Base-by-base conservation (phyloP, 2,797 vertebrate species). In the Threskiornis aethiopicus region DNA sequence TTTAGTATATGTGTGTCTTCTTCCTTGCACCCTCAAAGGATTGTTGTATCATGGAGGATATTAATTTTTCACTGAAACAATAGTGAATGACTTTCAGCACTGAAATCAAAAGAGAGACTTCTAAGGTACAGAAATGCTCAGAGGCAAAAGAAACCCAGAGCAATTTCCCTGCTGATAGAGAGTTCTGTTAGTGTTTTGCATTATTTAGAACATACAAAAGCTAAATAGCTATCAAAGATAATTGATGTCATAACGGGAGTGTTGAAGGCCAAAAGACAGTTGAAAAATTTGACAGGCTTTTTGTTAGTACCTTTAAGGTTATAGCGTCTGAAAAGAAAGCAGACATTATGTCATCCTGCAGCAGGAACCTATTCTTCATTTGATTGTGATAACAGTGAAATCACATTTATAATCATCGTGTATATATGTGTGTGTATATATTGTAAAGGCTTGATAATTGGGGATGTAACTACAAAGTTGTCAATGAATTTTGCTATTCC, bases 151-250 rank as follows among this genome's bases (percentile, higher is more conserved):
- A 69, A 44, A 39, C 1, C 7, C 24, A 59, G 90, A 87, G 47
- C 7, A 4, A 35, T 70, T 91, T 83, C 25, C 33, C 66, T 69
- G 67, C 65, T 47, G 16, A 65, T 59, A 39, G 67, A 47, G 54
- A 49, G 13, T 26, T 51, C n/a, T 70, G 37, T 51, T 84, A 22
- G 22, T 51, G 33, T 57, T 94, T 83, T 90, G 86, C 47, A 46
- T 94, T 84, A 70, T 93, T 86, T 87, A 75, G 42, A 76, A 47
- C 15, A 41, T 12, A 49, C 21, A 84, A 94, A 73, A 92, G n/a
- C 39, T 95, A 67, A 51, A 78, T 65, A 85, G 35, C 21, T 18
- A 6, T 52, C 39, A 69, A 62, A 77, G 80, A 19, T 77, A 88
- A 75, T 35, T 70, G 15, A 69, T 82, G 55, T 80, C 70, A 35